These are phyloP conservation scores for Agriopis marginaria DNA, from an alignment of 2,888 invertebrate genomes.

Conservation along the genomic window DNA sequence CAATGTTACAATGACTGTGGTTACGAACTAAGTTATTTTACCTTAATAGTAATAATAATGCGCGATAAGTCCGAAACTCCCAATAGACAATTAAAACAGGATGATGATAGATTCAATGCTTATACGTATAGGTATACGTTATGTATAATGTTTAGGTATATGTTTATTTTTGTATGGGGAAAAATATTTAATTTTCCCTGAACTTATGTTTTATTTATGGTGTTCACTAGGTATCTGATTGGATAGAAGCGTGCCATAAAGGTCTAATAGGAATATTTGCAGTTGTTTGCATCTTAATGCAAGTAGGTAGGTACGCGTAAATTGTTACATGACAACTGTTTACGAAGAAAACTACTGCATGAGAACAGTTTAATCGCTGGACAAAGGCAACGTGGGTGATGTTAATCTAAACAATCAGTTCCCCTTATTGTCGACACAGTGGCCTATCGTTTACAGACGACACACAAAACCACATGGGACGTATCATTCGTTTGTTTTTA, in stretches of 20 bases:
- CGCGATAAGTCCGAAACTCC: too few relatives aligned
- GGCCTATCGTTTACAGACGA: conserved; percentile 54
- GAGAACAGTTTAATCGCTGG: conserved; percentile 43
- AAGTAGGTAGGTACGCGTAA: conserved; percentile 17
- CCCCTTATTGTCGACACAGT: conserved; percentile 48
- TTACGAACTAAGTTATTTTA: too few relatives aligned
- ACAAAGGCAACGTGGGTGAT: conserved; percentile 39
- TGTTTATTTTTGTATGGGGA: conserved; percentile 2
- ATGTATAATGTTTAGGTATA: neutral
- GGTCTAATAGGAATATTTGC: neutral
- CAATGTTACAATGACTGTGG: too few relatives aligned
- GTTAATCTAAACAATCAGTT: conserved; percentile 49
- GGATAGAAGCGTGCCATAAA: neutral
- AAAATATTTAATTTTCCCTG: neutral
- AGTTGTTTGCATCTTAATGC: neutral
- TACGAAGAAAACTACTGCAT: conserved; percentile 42
- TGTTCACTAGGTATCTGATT: too few relatives aligned
- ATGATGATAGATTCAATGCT: too few relatives aligned
- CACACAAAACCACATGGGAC: conserved; percentile 62
- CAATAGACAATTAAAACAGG: too few relatives aligned
- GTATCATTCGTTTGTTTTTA: conserved; percentile 60
- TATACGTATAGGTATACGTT: too few relatives aligned
- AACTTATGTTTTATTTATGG: neutral
- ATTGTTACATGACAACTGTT: conserved; percentile 38
- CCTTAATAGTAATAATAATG: too few relatives aligned